Conservation (phyloP, 1,140 invertebrate species). For the Trachelipus rathkii region DNA sequence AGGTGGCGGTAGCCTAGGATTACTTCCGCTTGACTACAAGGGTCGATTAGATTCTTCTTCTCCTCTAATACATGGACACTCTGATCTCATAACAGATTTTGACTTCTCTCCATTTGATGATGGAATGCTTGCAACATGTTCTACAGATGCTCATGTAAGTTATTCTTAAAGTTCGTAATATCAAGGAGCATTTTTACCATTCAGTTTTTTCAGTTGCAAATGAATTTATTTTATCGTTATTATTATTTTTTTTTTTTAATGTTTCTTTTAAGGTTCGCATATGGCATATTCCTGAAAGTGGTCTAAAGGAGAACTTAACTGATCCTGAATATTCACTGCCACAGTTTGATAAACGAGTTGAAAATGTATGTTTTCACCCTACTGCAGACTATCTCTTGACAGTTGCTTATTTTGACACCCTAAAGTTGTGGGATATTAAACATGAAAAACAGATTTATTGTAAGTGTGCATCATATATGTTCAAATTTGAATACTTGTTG, state of each 20-base stretch:
- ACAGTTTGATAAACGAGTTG: conserved; percentile 73
- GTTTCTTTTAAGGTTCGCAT: conserved; percentile 64
- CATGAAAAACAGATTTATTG: conserved; percentile 70
- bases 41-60: conserved; percentile 72
- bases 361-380: conserved; percentile 81
- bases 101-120: conserved; percentile 93
- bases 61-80: conserved; percentile 66
- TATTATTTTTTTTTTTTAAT: neutral
- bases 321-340: conserved; percentile 75
- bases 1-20: conserved; percentile 73
- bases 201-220: neutral
- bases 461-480: conserved; percentile 22
- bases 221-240: neutral
- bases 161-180: neutral
- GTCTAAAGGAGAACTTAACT: conserved; percentile 70
- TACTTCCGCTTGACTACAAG: conserved; percentile 76
- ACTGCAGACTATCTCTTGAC: conserved; percentile 77
- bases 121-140: conserved; percentile 80
- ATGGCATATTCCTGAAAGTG: conserved; percentile 76
- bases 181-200: no score
- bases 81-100: conserved; percentile 89
- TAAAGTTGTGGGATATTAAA: conserved; percentile 82
- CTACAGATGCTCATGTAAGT: conserved; percentile 78
- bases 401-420: conserved; percentile 70
- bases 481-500: no score